Evolutionary conservation across 2,888 invertebrate species (phyloP), one percentile per base, ranked within the genome.

Genomic region (Acrobasis repandana): DNA sequence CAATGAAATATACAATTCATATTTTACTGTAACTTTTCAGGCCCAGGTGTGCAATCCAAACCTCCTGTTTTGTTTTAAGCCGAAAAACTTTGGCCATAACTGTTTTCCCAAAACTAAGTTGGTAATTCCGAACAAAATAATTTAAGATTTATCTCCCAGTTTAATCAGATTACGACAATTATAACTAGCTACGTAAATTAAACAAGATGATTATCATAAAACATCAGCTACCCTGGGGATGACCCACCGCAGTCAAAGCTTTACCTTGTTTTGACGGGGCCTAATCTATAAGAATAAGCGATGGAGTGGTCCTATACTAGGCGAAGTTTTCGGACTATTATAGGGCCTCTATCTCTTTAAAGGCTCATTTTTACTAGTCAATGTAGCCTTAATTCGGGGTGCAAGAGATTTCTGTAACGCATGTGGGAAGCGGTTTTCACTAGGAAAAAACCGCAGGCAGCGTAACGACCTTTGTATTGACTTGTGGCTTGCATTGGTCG

Each of bases 171-270:
- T 67, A 70, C 66, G 73, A 68, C 75, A 74, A 77, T 77, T 76
- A 73, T 74, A 69, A 74, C 72, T 69, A 69, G 72, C 73, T 73
- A 70, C 76, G 79, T 80, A 83, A 85, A 85, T 85, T 81, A 80
- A 72, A 74, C 74, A 75, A 76, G 79, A 80, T 77, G 77, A 84
- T 86, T 83, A 86, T 82, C 80, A 82, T 81, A 83, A 85, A 84
- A 83, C 81, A 83, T 77, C 66, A 72, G 65, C 68, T 65, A 66
- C 79, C 75, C 80, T 60, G 20, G 84, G 79, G 87, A 82, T 79
- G 82, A 82, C 84, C 84, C 73, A 63, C 65, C 73, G 70, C 70
- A 73, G 75, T 81, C 82, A 81, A 77, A 84, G 73, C 73, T 76
- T 74, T 78, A 73, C 75, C 76, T 79, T 75, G 67, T 72, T 66